Evolutionary conservation across 2,113 vertebrate genomes (phyloP), one percentile per base, ranked within the genome.

Genomic region (Corydoras sp.): DNA sequence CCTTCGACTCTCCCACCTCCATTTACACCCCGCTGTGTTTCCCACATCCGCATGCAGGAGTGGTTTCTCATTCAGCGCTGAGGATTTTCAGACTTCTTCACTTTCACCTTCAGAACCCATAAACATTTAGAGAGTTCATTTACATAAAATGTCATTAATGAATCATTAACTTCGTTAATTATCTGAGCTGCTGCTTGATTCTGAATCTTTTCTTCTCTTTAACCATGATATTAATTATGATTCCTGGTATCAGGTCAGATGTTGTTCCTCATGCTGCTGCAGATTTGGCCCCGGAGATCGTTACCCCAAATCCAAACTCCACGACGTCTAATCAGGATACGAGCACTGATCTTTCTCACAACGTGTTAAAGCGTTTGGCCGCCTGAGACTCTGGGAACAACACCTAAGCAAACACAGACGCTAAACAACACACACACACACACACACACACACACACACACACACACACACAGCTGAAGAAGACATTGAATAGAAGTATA

Each of bases 361-460:
- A 85, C 84, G 88, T 91, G 91, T 87, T 86, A 87, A 86, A 93
- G 84, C 87, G 88, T 92, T 91, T 91, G 90, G 84, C 79, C 82
- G n/a, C 69, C 81, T 35, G 76, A 77, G 68, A 76, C 77, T 86
- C 87, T 89, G 91, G 87, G 89, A 92, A 89, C 86, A 0, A 35
- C 95, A 95, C 91, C 94, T 95, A 94, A 93, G 89, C 92, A 93
- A 97, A 97, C 94, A 96, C 80, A 87, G 24, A 14, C 15, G 24
- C 65, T 15, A n/a, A 32, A n/a, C 8, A 50, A 43, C 65, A 59
- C 56, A 43, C 65, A 59, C 56, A 43, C 61, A 48, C 65, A 86
- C 83, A 30, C 64, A 53, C 49, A 30, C 63, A 53, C 63, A 53
- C 63, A 65, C 63, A 53, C 92, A 93, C 96, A 97, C 94, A 95